These are phyloP conservation scores for Phyllotreta striolata DNA, from an alignment of 2,888 invertebrate genomes.

Conservation along the genomic window DNA sequence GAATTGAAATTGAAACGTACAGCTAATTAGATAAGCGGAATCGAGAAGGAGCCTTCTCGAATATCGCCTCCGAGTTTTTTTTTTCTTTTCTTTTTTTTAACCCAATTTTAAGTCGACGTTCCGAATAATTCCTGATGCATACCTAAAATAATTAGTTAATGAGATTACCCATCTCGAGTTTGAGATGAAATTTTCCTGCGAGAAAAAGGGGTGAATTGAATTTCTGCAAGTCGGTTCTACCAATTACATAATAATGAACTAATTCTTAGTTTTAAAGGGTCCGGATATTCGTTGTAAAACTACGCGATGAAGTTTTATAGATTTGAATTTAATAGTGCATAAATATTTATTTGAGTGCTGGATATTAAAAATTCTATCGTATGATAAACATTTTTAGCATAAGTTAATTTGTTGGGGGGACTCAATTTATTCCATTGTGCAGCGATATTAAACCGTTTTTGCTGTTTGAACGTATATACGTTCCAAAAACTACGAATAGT, in stretches of 20 bases:
- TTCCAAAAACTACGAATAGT: slow-evolving; percentile 13
- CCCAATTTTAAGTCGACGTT: slow-evolving; percentile 23
- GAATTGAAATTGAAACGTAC: slow-evolving; percentile 35
- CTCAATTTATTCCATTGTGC: background rate
- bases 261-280: no score
- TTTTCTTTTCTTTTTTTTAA: slow-evolving; percentile 7
- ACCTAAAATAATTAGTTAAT: slow-evolving; percentile 35
- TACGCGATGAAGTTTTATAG: no score
- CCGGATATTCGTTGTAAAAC: no score
- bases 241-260: no score
- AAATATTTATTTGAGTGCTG: no score
- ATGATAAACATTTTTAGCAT: no score
- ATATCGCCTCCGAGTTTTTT: slow-evolving; percentile 27
- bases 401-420: no score
- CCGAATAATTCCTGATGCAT: slow-evolving; percentile 32
- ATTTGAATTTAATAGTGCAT: no score
- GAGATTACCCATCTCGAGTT: slow-evolving; percentile 30
- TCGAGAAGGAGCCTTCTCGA: slow-evolving; percentile 24
- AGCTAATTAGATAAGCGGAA: slow-evolving; percentile 31
- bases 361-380: no score
- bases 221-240: no score
- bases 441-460: background rate
- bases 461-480: background rate
- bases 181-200: slow-evolving; percentile 7
- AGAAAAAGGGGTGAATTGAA: slow-evolving; percentile 8